Conservation (phyloP, 2,797 vertebrate species). For the Cyprinodon diabolis region DNA sequence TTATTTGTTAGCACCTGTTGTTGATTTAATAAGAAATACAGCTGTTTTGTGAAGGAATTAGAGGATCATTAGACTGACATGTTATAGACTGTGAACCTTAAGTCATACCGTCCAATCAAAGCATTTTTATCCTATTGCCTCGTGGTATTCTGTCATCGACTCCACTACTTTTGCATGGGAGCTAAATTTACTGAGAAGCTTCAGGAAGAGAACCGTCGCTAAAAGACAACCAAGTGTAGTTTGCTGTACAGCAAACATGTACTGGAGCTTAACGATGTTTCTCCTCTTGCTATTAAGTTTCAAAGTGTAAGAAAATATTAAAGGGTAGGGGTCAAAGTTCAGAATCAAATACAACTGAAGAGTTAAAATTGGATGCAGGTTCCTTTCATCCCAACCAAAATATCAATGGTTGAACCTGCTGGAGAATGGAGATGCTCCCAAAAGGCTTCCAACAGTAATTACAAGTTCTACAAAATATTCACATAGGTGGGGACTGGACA, state of each 20-base stretch:
- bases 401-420: background rate
- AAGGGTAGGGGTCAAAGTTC: background rate
- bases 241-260: background rate
- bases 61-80: too few relatives aligned
- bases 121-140: too few relatives aligned
- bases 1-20: too few relatives aligned
- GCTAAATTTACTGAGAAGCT: background rate
- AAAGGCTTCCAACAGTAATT: background rate
- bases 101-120: too few relatives aligned
- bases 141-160: background rate
- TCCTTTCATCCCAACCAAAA: background rate
- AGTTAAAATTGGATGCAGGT: background rate
- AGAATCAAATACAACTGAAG: background rate
- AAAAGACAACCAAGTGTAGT: background rate
- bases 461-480: background rate
- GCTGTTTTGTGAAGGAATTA: too few relatives aligned
- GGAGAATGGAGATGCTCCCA: too few relatives aligned
- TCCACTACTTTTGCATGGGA: background rate
- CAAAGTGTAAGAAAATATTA: background rate
- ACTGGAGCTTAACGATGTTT: background rate
- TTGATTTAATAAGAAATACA: too few relatives aligned
- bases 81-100: too few relatives aligned
- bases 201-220: background rate
- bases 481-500: background rate
- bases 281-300: background rate